phyloP scores from a whole-genome alignment of 1,140 invertebrate species.

The Hycleus phaleratus region DNA sequence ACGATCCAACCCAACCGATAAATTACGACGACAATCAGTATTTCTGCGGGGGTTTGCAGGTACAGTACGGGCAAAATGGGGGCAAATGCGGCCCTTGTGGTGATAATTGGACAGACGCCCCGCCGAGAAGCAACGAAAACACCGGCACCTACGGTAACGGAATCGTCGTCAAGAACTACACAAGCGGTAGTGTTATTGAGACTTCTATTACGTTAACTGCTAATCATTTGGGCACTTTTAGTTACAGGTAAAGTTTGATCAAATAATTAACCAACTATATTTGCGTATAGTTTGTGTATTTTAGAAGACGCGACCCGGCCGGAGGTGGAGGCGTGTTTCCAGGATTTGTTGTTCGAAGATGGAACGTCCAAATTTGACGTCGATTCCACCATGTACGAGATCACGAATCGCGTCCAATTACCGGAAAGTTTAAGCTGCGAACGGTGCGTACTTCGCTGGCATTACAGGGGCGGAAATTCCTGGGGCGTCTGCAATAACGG shows the following conservation, averaged over 20 bases:
- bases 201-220: constrained; percentile 41
- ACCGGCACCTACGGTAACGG: constrained; percentile 46
- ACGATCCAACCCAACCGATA: constrained; percentile 28
- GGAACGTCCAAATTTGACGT: constrained; percentile 17
- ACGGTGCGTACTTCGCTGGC: constrained; percentile 27
- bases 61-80: constrained; percentile 29
- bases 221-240: constrained; percentile 45
- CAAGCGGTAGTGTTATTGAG: constrained; percentile 31
- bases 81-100: constrained; percentile 41
- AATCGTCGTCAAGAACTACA: constrained; percentile 38
- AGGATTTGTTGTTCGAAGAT: constrained; percentile 38
- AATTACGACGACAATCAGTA: constrained; percentile 30
- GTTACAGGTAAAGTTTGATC: constrained; percentile 17
- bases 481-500: constrained; percentile 49
- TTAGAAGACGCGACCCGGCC: constrained; percentile 27
- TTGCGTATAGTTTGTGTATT: constrained; percentile 42
- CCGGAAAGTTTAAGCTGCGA: constrained; percentile 21
- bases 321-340: constrained; percentile 49
- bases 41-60: constrained; percentile 19
- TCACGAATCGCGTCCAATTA: constrained; percentile 6
- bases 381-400: neutral
- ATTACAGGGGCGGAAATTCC: constrained; percentile 41
- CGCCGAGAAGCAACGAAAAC: constrained; percentile 49
- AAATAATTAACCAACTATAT: neutral
- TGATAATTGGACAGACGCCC: constrained; percentile 35